phyloP scores from a whole-genome alignment of 2,113 vertebrate species.

The human region DNA sequence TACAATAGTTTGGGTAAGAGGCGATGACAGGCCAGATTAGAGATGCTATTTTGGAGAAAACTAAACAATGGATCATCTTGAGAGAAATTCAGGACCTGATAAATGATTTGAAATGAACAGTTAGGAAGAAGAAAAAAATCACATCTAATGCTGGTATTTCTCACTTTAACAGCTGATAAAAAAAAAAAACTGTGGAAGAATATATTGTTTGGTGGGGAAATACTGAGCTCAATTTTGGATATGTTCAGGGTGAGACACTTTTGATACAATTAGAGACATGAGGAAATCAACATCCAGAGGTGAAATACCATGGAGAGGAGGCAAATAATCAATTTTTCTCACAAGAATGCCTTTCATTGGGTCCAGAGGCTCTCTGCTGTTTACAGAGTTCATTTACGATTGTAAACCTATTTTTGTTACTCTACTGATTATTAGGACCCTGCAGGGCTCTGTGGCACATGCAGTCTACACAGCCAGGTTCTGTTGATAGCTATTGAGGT shows the following conservation, averaged over 20 bases:
- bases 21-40: not conserved
- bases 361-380: not conserved
- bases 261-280: not conserved
- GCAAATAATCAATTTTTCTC: too few relatives aligned
- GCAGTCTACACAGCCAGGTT: not conserved
- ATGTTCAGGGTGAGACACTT: not conserved
- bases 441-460: too few relatives aligned
- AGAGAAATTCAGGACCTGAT: not conserved
- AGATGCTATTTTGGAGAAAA: not conserved
- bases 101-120: not conserved
- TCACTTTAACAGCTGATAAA: not conserved
- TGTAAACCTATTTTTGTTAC: not conserved
- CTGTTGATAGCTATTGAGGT: not conserved
- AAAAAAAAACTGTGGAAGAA: not conserved
- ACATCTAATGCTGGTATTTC: fast-evolving
- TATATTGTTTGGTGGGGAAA: not conserved
- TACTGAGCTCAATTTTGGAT: not conserved
- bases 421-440: not conserved
- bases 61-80: not conserved
- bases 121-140: not conserved
- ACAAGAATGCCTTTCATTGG: not conserved
- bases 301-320: not conserved
- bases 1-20: not conserved
- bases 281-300: not conserved
- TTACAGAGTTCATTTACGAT: not conserved